Evolutionary conservation across 2,113 vertebrate species (phyloP).

Genomic region (Uropsilus gracilis): DNA sequence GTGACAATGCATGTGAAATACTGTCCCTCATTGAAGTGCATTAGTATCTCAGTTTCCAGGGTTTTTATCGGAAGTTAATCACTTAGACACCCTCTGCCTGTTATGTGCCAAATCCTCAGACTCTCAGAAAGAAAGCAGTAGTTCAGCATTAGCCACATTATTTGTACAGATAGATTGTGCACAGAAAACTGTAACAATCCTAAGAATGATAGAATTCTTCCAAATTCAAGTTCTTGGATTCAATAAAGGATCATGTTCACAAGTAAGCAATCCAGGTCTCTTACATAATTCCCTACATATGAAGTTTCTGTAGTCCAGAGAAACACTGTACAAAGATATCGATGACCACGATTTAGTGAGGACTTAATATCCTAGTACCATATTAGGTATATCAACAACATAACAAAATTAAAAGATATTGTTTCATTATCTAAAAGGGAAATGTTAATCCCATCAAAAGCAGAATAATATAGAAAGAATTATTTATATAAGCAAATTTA

Average conservation of each 20-base stretch:
- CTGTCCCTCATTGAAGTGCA: not conserved
- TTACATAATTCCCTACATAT: not conserved
- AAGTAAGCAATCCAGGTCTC: not conserved
- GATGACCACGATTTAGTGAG: not conserved
- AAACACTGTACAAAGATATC: not conserved
- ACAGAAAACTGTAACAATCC: not conserved
- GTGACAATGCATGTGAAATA: not conserved
- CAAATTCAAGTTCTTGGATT: not conserved
- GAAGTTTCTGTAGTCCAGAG: not conserved
- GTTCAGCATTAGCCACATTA: not conserved
- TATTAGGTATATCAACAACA: not conserved
- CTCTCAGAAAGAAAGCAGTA: not conserved
- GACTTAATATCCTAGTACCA: not conserved
- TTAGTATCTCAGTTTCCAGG: no score
- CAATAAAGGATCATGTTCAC: not conserved
- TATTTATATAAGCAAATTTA: not conserved
- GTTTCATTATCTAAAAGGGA: not conserved
- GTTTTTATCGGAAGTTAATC: not conserved
- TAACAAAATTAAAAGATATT: not conserved
- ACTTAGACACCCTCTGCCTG: not conserved
- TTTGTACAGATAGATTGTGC: not conserved
- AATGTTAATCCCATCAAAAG: not conserved
- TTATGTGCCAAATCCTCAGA: not conserved
- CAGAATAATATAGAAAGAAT: not conserved
- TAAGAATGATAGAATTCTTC: not conserved